These are phyloP conservation scores for Piaya cayana DNA, from an alignment of 2,113 vertebrate genomes.

Conservation along the genomic window DNA sequence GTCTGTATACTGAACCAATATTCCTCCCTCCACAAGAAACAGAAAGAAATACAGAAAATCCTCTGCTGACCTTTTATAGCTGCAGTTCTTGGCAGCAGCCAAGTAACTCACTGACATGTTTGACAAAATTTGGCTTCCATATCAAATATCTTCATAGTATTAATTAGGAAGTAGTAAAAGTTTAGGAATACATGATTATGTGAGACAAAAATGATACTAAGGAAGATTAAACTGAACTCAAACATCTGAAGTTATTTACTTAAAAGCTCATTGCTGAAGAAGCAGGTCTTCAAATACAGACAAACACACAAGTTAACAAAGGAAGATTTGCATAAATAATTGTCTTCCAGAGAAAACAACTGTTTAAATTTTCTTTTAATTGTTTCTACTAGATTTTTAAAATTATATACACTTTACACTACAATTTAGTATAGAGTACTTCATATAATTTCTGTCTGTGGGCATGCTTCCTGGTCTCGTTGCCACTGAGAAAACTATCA, in stretches of 20 bases:
- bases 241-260: slow-evolving; percentile 7
- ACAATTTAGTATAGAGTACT: background rate
- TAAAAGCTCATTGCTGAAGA: background rate
- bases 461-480: background rate
- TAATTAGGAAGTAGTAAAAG: background rate
- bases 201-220: background rate
- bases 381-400: background rate
- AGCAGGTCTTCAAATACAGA: background rate
- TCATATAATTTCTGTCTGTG: background rate
- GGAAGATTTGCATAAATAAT: background rate
- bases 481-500: background rate
- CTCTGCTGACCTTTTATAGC: background rate
- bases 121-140: background rate
- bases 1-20: background rate
- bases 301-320: background rate
- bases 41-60: background rate
- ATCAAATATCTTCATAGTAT: background rate
- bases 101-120: background rate
- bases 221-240: background rate
- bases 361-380: background rate
- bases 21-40: background rate
- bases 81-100: background rate
- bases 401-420: background rate
- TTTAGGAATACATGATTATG: background rate
- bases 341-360: background rate